These are phyloP conservation scores for Scaeva pyrastri DNA, from an alignment of 2,888 invertebrate genomes.

Conservation along the genomic window DNA sequence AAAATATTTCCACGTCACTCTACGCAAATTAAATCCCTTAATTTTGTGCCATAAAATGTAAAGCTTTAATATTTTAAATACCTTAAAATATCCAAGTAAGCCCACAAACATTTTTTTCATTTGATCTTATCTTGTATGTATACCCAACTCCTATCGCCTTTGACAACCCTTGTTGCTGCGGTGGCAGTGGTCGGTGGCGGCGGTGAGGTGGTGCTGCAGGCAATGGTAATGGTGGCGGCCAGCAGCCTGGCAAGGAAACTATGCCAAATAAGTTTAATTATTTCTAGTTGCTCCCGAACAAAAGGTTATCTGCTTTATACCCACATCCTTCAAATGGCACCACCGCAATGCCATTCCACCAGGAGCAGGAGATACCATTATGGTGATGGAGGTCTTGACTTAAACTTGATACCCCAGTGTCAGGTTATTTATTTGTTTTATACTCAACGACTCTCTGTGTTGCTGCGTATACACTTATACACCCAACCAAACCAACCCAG, in stretches of 20 bases:
- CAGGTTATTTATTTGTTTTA: slow-evolving; percentile 30
- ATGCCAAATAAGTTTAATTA: slow-evolving; percentile 31
- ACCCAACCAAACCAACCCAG: no score
- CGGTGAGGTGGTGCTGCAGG: no score
- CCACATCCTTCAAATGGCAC: neutral
- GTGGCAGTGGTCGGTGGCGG: no score
- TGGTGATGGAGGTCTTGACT: slow-evolving; percentile 13
- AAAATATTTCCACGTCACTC: neutral
- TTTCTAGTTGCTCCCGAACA: slow-evolving; percentile 14
- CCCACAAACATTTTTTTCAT: neutral
- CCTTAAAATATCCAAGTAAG: neutral
- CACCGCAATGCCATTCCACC: neutral
- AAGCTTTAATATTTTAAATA: slow-evolving; percentile 4
- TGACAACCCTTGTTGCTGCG: slow-evolving; percentile 3
- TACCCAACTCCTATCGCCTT: neutral
- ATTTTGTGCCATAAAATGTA: neutral
- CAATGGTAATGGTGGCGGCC: no score
- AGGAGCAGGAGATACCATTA: neutral
- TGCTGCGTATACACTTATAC: no score
- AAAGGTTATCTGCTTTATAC: slow-evolving; percentile 3
- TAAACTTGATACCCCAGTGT: slow-evolving; percentile 3
- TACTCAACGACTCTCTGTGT: neutral
- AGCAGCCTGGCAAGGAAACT: slow-evolving; percentile 9
- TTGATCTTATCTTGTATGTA: slow-evolving; percentile 14
- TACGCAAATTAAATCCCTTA: neutral